Percentiles rank a stretch among this genome's conserved stretches.
Evolutionary conservation across 1,140 invertebrate species (phyloP).

Genomic region (Diploscapter pachys): DNA sequence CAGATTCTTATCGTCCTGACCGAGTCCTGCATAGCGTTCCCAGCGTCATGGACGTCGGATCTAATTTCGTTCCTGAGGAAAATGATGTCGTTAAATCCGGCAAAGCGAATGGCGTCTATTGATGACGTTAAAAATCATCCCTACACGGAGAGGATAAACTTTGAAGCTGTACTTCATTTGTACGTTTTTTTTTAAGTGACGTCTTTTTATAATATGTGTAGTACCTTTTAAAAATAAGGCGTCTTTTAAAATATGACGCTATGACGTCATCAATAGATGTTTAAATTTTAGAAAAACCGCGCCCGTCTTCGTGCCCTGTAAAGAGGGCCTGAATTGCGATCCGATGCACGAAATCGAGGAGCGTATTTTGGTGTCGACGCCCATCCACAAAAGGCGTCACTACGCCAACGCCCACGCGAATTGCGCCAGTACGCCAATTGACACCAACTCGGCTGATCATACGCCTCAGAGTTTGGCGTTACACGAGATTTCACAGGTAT

Average conservation of each 20-base stretch:
- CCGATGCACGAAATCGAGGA: constrained; percentile 80
- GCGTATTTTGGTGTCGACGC: constrained; percentile 27
- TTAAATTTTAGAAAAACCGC: constrained; percentile 32
- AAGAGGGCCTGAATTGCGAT: constrained; percentile 81
- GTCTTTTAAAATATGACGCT: too few species aligned
- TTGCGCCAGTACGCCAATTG: too few species aligned
- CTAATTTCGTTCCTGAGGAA: constrained; percentile 61
- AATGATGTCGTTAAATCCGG: constrained; percentile 69
- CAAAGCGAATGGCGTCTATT: constrained; percentile 68
- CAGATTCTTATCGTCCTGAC: constrained; percentile 46
- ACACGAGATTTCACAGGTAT: constrained; percentile 15
- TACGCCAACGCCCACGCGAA: constrained; percentile 5
- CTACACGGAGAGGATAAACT: constrained; percentile 68
- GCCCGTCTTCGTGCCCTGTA: constrained; percentile 64
- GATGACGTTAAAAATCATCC: constrained; percentile 68
- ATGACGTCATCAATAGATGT: too few species aligned
- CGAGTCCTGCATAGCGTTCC: constrained; percentile 38
- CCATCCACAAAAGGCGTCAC: constrained; percentile 29
- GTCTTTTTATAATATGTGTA: too few species aligned
- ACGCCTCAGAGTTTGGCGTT: constrained; percentile 12
- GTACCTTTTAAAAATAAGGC: too few species aligned
- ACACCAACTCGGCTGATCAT: too few species aligned
- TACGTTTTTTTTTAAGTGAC: neutral
- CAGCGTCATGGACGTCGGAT: constrained; percentile 49
- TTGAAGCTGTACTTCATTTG: constrained; percentile 60